Evolutionary conservation across 1,140 invertebrate species (phyloP).

Genomic region (Leptonema lineaticorne): DNA sequence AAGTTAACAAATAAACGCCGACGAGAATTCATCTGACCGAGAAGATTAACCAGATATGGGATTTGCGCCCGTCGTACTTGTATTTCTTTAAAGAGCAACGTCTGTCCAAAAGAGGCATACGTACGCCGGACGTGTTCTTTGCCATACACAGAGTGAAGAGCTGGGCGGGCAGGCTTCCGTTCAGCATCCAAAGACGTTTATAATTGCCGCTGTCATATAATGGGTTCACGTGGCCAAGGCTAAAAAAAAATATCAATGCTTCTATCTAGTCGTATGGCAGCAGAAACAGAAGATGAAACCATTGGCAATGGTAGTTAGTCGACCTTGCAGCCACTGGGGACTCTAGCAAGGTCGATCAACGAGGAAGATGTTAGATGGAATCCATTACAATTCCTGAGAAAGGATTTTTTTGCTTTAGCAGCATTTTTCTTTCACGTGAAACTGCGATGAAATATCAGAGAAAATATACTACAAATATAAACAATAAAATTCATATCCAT

Average conservation of each 20-base stretch:
- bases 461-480: too few species aligned
- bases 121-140: neutral
- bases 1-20: too few species aligned
- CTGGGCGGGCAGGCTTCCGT: slow-evolving; percentile 9
- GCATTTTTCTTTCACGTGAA: too few species aligned
- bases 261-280: too few species aligned
- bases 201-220: slow-evolving; percentile 18
- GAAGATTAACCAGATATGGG: neutral
- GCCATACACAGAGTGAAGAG: slow-evolving; percentile 9
- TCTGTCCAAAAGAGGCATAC: neutral
- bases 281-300: neutral
- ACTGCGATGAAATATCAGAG: too few species aligned
- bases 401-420: too few species aligned
- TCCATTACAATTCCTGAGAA: neutral
- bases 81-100: slow-evolving; percentile 6
- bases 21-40: neutral
- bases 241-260: neutral
- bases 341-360: neutral
- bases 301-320: neutral
- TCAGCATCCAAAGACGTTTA: neutral
- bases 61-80: neutral
- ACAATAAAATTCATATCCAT: too few species aligned
- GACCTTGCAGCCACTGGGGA: neutral
- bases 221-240: slow-evolving; percentile 1
- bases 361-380: neutral